Evolutionary conservation across 2,888 invertebrate genomes (phyloP).

Genomic region (Notodonta ziczac): DNA sequence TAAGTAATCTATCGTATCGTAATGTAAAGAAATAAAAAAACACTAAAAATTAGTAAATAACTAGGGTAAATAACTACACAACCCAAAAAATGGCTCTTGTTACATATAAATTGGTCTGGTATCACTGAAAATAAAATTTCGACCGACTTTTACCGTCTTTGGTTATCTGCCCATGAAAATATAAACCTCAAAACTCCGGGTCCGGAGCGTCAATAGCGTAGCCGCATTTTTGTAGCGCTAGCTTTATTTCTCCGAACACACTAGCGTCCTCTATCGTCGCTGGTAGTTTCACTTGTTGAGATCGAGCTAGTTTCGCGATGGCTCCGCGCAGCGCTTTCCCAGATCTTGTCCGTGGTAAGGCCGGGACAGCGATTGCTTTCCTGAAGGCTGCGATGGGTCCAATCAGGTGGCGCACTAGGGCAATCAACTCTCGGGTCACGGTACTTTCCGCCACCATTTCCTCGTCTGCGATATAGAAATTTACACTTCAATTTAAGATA

Average conservation of each 20-base stretch:
- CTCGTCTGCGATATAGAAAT: slow-evolving; percentile 56
- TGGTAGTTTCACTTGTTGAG: slow-evolving; percentile 91
- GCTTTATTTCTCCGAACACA: slow-evolving; percentile 91
- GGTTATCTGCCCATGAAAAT: neutral
- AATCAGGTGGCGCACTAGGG: slow-evolving; percentile 82
- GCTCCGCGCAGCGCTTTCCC: slow-evolving; percentile 89
- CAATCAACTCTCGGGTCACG: slow-evolving; percentile 74
- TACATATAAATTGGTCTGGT: no score
- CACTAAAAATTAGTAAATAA: no score
- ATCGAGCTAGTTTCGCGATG: slow-evolving; percentile 93
- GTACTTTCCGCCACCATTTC: slow-evolving; percentile 75
- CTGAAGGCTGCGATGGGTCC: slow-evolving; percentile 96
- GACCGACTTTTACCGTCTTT: neutral
- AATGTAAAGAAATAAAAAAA: no score
- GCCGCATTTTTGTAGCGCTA: slow-evolving; percentile 90
- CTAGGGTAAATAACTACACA: no score
- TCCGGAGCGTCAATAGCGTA: slow-evolving; percentile 90
- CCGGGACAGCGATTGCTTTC: slow-evolving; percentile 90
- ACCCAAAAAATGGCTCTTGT: no score
- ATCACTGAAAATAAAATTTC: neutral
- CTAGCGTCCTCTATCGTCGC: slow-evolving; percentile 94
- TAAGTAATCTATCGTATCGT: no score
- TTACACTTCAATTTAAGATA: neutral
- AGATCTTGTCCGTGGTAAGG: slow-evolving; percentile 94
- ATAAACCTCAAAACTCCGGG: slow-evolving; percentile 70